phyloP scores from a whole-genome alignment of 2,113 vertebrate species.

The Myocastor coypus region DNA sequence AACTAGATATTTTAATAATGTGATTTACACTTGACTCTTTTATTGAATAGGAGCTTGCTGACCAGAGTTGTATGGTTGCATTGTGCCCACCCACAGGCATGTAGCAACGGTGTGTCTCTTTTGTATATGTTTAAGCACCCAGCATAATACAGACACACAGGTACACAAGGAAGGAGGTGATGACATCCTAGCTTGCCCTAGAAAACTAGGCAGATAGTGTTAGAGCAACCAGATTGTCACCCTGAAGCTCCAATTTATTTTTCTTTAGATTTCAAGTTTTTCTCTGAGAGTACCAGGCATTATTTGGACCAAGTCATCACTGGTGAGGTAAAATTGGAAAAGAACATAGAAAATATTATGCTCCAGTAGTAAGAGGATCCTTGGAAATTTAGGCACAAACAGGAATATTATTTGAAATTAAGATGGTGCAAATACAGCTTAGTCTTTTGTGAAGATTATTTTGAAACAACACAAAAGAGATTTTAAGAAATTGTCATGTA shows the following conservation, averaged over 20 bases:
- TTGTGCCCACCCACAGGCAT: too few relatives aligned
- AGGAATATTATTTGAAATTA: not conserved
- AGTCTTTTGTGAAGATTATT: not conserved
- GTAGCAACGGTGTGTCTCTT: accelerated
- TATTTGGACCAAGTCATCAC: not conserved
- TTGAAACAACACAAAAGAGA: not conserved
- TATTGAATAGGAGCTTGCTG: not conserved
- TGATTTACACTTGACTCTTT: not conserved
- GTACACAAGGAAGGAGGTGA: not conserved
- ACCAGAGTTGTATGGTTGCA: not conserved
- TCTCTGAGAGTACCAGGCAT: not conserved
- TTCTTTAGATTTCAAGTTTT: not conserved
- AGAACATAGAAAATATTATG: not conserved
- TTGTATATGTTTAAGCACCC: not conserved
- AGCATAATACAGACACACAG: not conserved
- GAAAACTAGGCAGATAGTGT: not conserved
- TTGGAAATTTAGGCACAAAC: not conserved
- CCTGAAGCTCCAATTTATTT: slow-evolving; percentile 64
- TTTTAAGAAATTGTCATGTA: not conserved
- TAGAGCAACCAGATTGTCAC: accelerated
- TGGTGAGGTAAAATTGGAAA: not conserved
- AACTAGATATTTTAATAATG: not conserved
- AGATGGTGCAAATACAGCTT: too few relatives aligned
- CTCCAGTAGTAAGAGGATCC: not conserved
- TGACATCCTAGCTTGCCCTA: not conserved